These are phyloP conservation scores for Otis tarda DNA, from an alignment of 2,113 vertebrate genomes.

Conservation along the genomic window DNA sequence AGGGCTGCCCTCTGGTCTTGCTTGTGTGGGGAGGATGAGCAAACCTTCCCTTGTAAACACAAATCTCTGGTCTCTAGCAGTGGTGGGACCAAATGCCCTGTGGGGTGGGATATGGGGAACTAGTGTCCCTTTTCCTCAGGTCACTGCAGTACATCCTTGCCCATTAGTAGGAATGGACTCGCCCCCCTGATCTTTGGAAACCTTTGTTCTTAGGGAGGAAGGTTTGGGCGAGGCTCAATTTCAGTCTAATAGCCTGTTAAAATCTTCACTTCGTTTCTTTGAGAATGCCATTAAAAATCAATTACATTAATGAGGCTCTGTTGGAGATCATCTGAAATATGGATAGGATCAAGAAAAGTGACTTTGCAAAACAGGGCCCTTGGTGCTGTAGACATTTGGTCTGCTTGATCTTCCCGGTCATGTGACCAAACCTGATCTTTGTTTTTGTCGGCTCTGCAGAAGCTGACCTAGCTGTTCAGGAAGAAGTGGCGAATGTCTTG, in stretches of 20 bases:
- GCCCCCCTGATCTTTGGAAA: neutral
- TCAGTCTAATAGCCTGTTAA: constrained; percentile 56
- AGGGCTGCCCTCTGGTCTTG: neutral
- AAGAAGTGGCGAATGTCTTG: neutral
- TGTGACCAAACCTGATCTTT: neutral
- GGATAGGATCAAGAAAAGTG: constrained; percentile 33
- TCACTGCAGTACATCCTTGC: neutral
- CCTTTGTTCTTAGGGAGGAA: neutral
- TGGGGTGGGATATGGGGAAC: neutral
- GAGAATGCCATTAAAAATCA: constrained; percentile 65
- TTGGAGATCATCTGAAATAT: constrained; percentile 45
- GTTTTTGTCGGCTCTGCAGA: neutral
- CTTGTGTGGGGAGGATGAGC: neutral
- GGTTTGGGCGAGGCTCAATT: constrained; percentile 34
- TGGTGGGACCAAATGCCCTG: neutral
- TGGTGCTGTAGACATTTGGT: neutral
- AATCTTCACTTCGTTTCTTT: constrained; percentile 26
- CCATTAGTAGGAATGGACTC: neutral
- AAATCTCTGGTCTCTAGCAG: neutral
- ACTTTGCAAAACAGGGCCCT: constrained; percentile 34
- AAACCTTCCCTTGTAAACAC: neutral
- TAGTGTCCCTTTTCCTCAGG: neutral
- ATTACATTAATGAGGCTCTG: constrained; percentile 65
- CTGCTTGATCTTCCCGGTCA: neutral
- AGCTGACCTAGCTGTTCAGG: neutral